These are phyloP conservation scores for Rhopilema esculentum DNA, from an alignment of 30 jellyfish, hydroid and myxozoan species.

Conservation along the genomic window DNA sequence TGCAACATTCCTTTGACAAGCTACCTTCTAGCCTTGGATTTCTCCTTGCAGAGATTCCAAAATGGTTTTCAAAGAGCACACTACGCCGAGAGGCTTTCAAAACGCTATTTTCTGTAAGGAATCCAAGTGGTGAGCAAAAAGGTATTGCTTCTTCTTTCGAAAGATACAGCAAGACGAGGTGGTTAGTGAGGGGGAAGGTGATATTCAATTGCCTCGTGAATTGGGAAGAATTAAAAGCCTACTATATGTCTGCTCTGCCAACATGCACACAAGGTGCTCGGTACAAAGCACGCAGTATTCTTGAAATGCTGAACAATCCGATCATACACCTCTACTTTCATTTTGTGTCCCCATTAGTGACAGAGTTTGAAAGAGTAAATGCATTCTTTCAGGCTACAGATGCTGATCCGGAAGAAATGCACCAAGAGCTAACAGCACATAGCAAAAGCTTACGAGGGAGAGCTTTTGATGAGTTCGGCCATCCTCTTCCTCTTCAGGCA, in stretches of 20 bases:
- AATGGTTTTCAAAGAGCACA: constrained; percentile 79
- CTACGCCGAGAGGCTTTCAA: constrained; percentile 75
- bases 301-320: constrained; percentile 67
- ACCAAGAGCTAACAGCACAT: constrained; percentile 35
- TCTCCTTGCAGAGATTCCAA: constrained; percentile 76
- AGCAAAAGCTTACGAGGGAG: constrained; percentile 52
- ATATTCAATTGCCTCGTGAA: constrained; percentile 62
- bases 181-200: constrained; percentile 79
- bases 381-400: constrained; percentile 76
- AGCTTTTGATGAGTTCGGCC: constrained; percentile 39
- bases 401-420: constrained; percentile 81
- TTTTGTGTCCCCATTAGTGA: constrained; percentile 68
- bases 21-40: constrained; percentile 78
- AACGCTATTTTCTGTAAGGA: constrained; percentile 43
- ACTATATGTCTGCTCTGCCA: constrained; percentile 73
- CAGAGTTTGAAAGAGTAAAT: constrained; percentile 72
- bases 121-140: constrained; percentile 66
- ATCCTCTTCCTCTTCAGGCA: constrained; percentile 33
- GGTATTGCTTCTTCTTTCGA: constrained; percentile 66
- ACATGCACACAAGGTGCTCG: constrained; percentile 58
- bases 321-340: constrained; percentile 61
- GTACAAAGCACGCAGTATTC: constrained; percentile 68
- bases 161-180: constrained; percentile 60
- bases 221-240: constrained; percentile 79
- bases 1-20: constrained; percentile 62